Percentiles rank a stretch among this genome's conserved stretches.
Conservation (phyloP, 1,140 invertebrate species). For the Prorops nasuta region DNA sequence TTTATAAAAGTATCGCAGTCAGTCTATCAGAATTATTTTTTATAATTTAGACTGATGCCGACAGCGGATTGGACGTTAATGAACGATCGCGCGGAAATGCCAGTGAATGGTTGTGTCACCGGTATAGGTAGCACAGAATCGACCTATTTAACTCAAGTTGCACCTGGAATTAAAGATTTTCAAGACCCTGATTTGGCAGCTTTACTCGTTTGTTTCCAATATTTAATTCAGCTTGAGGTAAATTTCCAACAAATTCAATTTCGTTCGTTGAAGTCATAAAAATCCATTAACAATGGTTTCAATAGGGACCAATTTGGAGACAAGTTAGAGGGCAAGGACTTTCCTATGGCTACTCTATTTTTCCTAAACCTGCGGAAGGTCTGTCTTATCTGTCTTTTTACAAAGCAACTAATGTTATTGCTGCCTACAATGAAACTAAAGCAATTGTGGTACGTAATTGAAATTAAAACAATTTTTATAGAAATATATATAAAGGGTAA, state of each 20-base stretch:
- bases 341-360: constrained; percentile 75
- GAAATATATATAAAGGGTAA: too few species aligned
- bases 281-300: background rate
- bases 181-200: constrained; percentile 69
- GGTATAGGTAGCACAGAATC: constrained; percentile 85
- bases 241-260: constrained; percentile 1
- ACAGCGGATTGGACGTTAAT: constrained; percentile 57
- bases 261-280: too few species aligned
- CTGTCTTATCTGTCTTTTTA: constrained; percentile 71
- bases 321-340: constrained; percentile 80
- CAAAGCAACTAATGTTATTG: constrained; percentile 71
- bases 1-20: background rate
- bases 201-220: constrained; percentile 78
- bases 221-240: constrained; percentile 83
- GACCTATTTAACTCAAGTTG: constrained; percentile 69
- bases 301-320: constrained; percentile 83
- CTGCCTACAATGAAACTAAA: constrained; percentile 75
- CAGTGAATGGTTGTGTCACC: constrained; percentile 61
- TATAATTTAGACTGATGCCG: constrained; percentile 50
- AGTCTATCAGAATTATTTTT: too few species aligned
- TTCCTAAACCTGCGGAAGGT: constrained; percentile 65
- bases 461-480: constrained; percentile 3
- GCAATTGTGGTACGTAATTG: constrained; percentile 67
- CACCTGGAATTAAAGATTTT: constrained; percentile 65
- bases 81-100: constrained; percentile 34